Evolutionary conservation across 2,797 vertebrate genomes (phyloP), one percentile per base, ranked within the genome.

Genomic region (Cossypha polioptera): DNA sequence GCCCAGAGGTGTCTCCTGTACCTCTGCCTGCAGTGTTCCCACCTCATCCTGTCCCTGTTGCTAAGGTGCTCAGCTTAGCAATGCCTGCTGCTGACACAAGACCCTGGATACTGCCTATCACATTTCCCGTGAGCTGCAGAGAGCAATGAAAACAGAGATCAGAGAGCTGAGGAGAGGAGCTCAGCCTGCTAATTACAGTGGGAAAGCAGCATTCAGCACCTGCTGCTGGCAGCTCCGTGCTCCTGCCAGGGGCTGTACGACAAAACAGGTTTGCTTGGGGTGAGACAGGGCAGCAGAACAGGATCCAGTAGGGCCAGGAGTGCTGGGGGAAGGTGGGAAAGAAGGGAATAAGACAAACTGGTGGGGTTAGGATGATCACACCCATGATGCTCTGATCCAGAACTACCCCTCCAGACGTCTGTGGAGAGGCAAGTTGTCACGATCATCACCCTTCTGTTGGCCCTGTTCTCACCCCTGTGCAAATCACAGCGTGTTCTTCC

Each of bases 121-220:
- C 91, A 78, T 96, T 96, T 95, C 93, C 65, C 3, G 1, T 16
- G 58, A 92, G 95, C 91, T 86, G 85, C 82, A 78, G 76, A 91
- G 42, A 94, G 79, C 75, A 88, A 62, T 48, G 91, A 94, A 96
- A 94, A 92, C 72, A 91, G 91, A 94, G 91, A 94, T 88, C 68
- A 74, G 84, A 89, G 94, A 66, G 80, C 51, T 0, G 21, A 68
- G 84, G 65, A 92, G 76, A 82, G 53, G 38, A 94, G 85, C 87
- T 76, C 67, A 75, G 83, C 84, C 85, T 83, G 82, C 82, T 96
- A 92, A 94, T 94, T 93, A 68, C 82, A 33, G 67, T 3, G 47
- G 80, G 58, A 87, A 89, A 73, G 86, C 78, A 85, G 45, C 86
- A 69, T 79, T 42, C 89, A 71, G 85, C 94, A 90, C 91, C 91